These are phyloP conservation scores for Hoplostethus atlanticus DNA, from an alignment of 2,797 vertebrate species.

Conservation along the genomic window DNA sequence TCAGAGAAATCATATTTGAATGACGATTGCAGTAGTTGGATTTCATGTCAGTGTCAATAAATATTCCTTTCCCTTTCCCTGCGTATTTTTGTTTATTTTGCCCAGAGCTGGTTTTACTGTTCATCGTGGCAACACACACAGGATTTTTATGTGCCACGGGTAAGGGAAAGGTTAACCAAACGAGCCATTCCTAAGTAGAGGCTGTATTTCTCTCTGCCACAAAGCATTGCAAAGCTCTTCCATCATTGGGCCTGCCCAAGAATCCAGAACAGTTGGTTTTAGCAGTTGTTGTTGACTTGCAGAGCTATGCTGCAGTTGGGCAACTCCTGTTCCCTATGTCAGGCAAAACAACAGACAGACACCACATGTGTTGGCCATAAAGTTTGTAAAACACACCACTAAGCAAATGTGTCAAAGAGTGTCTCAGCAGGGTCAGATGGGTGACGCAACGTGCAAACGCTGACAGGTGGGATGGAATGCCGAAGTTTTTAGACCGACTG, in stretches of 20 bases:
- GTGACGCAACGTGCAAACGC: constrained; percentile 69
- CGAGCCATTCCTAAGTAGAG: constrained; percentile 57
- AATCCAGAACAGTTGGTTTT: constrained; percentile 79
- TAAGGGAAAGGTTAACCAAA: constrained; percentile 70
- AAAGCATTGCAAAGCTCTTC: constrained; percentile 76
- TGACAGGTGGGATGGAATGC: constrained; percentile 74
- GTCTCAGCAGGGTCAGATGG: constrained; percentile 60
- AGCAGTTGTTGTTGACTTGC: constrained; percentile 83
- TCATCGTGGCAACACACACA: constrained; percentile 62
- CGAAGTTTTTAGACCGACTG: constrained; percentile 21
- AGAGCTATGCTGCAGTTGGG: constrained; percentile 77
- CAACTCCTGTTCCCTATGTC: constrained; percentile 73
- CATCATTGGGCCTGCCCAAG: constrained; percentile 67
- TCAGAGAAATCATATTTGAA: background rate
- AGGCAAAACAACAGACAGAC: constrained; percentile 64
- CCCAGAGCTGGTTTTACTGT: constrained; percentile 54
- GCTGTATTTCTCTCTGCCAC: constrained; percentile 76
- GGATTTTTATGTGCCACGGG: constrained; percentile 62
- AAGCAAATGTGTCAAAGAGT: constrained; percentile 74
- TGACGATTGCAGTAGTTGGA: constrained; percentile 20
- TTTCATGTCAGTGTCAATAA: constrained; percentile 41
- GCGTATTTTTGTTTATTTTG: constrained; percentile 66
- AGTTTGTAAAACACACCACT: constrained; percentile 66
- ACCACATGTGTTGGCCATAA: constrained; percentile 76
- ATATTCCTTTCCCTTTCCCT: constrained; percentile 32